These are phyloP conservation scores for Cyphomyrus discorhynchus DNA, from an alignment of 2,113 vertebrate genomes.

Conservation along the genomic window DNA sequence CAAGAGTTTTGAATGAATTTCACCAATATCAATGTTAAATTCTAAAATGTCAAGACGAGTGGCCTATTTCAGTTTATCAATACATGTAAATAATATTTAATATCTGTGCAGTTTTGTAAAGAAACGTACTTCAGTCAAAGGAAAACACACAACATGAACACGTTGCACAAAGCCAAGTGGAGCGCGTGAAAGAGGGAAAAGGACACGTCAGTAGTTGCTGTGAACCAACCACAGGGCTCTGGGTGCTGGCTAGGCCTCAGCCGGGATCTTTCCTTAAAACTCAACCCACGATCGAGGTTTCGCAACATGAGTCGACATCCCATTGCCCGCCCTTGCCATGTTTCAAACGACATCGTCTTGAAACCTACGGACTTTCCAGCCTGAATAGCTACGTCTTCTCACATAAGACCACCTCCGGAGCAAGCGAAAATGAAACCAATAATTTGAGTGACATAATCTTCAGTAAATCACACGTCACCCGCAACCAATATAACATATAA, in stretches of 20 bases:
- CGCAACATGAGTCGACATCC: neutral
- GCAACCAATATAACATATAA: neutral
- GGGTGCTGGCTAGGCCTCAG: neutral
- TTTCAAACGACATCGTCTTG: neutral
- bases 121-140: neutral
- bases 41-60: neutral
- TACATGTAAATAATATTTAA: neutral
- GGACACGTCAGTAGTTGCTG: constrained; percentile 16
- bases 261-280: constrained; percentile 17
- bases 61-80: neutral
- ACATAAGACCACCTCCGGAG: neutral
- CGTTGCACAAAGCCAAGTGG: neutral
- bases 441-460: neutral
- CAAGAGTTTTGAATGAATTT: neutral
- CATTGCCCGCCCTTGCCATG: neutral
- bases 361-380: neutral
- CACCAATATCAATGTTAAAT: neutral
- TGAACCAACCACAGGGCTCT: neutral
- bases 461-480: neutral
- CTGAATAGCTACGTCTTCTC: neutral
- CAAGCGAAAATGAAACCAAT: neutral
- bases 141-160: neutral
- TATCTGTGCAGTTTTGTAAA: neutral
- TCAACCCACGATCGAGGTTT: constrained; percentile 23
- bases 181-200: neutral